A percentile compares a stretch with the other conserved stretches of the same genome.
Evolutionary conservation across 1,140 invertebrate genomes (phyloP).

Genomic region (Calycopis cecrops): DNA sequence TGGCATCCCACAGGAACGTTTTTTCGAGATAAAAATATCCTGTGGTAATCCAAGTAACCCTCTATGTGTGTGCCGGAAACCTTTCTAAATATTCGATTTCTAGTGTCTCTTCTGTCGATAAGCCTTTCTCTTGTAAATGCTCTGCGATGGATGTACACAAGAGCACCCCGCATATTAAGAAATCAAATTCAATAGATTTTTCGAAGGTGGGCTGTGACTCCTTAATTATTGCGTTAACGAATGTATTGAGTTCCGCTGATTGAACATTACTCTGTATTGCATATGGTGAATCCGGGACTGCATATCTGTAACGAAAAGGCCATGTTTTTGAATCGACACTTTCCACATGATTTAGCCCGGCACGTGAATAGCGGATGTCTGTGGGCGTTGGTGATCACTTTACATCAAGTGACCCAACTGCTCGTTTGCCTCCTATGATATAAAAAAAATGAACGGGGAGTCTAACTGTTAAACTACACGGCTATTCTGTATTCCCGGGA

Average conservation of each 20-base stretch:
- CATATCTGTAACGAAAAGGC: conserved; percentile 79
- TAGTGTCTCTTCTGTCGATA: conserved; percentile 86
- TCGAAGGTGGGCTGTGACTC: conserved; percentile 72
- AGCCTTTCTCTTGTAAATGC: conserved; percentile 80
- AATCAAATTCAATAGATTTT: conserved; percentile 88
- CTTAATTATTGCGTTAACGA: conserved; percentile 88
- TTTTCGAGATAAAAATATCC: no score
- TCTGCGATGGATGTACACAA: conserved; percentile 81
- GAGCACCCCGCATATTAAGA: conserved; percentile 88
- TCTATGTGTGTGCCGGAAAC: conserved; percentile 89
- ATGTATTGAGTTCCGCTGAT: conserved; percentile 82
- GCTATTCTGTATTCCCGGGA: neutral
- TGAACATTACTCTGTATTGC: conserved; percentile 84
- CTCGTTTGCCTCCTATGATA: no score
- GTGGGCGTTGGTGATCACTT: no score
- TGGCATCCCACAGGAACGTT: no score
- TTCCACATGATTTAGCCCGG: conserved; percentile 6
- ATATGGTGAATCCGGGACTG: conserved; percentile 89
- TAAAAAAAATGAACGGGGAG: no score
- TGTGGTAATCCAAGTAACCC: no score
- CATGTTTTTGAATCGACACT: neutral
- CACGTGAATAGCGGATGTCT: conserved; percentile 10
- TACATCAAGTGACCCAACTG: no score
- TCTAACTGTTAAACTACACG: no score
- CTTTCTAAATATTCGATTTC: conserved; percentile 94